A percentile compares a stretch with the other conserved stretches of the same genome.
Evolutionary conservation across 2,888 invertebrate genomes (phyloP).

Genomic region (Caenorhabditis sp.): DNA sequence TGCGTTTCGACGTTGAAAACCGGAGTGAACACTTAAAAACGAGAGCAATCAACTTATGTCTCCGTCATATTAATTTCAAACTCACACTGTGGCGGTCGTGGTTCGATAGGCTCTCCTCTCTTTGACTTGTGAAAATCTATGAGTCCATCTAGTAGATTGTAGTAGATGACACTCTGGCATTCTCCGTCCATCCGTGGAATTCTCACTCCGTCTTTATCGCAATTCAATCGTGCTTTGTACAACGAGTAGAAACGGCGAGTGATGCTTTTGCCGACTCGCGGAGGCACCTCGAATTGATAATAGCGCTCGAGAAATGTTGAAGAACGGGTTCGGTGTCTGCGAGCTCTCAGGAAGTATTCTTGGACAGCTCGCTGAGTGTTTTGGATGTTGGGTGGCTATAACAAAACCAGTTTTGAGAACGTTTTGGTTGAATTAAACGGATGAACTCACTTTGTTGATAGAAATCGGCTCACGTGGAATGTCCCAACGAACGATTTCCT

Average conservation of each 20-base stretch:
- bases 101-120: not conserved
- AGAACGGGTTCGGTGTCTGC: not conserved
- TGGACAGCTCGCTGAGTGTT: not conserved
- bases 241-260: not conserved
- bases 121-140: not conserved
- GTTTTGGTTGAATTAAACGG: not conserved
- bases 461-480: not conserved
- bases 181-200: not conserved
- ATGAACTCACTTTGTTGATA: too few relatives aligned
- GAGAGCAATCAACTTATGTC: not conserved
- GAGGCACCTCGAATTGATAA: not conserved
- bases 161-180: not conserved
- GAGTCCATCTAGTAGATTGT: not conserved
- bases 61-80: not conserved
- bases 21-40: not conserved
- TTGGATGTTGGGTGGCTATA: not conserved
- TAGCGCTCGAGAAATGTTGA: not conserved
- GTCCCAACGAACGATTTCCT: not conserved
- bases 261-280: not conserved
- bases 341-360: slow-evolving; percentile 1
- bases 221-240: not conserved
- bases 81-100: not conserved
- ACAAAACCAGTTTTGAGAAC: not conserved
- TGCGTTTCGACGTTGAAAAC: too few relatives aligned
- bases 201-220: not conserved